Percentiles rank a stretch among this genome's conserved stretches.
Evolutionary conservation across 2,797 vertebrate genomes (phyloP).

Genomic region (Gastrophryne carolinensis): DNA sequence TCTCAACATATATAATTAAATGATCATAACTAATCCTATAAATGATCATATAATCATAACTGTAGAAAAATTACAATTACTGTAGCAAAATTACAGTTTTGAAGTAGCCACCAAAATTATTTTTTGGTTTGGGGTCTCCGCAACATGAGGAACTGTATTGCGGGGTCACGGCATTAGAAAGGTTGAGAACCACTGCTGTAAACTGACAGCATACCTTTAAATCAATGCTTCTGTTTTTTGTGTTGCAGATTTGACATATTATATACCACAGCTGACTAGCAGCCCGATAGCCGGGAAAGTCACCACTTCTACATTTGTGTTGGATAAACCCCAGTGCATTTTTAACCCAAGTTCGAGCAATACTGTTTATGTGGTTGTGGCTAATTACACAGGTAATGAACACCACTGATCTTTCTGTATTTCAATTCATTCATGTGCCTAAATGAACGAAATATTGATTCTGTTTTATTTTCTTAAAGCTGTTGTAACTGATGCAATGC

Average conservation of each 20-base stretch:
- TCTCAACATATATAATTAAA: no score
- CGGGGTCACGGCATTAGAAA: no score
- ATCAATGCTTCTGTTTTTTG: no score
- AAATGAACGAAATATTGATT: neutral
- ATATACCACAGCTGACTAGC: constrained; percentile 17
- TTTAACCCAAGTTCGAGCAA: neutral
- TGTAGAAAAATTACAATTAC: no score
- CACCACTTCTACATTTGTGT: constrained; percentile 24
- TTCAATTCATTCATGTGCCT: neutral
- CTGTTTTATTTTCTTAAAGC: neutral
- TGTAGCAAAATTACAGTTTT: no score
- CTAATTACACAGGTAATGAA: constrained; percentile 14
- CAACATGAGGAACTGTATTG: no score
- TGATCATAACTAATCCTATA: no score
- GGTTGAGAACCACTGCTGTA: no score
- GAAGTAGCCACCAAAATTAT: no score
- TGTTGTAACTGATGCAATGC: neutral
- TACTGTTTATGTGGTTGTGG: constrained; percentile 27
- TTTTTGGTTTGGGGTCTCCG: no score
- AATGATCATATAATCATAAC: no score
- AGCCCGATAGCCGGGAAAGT: neutral
- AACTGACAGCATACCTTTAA: no score
- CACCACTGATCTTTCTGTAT: neutral
- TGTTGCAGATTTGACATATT: constrained; percentile 13
- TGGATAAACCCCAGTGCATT: constrained; percentile 19